phyloP scores from a whole-genome alignment of 1,140 invertebrate species.

The Drosophila trapezifrons region DNA sequence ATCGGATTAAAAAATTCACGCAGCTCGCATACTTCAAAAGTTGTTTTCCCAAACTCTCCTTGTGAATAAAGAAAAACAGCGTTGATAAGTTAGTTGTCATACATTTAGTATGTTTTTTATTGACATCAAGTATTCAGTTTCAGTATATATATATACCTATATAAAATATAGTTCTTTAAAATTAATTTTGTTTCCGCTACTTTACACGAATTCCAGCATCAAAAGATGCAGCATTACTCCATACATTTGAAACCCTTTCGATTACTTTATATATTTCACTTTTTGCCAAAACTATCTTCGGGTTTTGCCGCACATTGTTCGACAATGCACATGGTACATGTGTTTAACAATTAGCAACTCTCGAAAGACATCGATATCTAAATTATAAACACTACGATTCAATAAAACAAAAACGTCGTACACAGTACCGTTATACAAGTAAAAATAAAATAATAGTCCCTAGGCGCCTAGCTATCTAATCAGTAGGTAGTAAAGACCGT shows the following conservation, averaged over 20 bases:
- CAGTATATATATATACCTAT: slow-evolving; percentile 60
- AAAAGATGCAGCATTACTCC: slow-evolving; percentile 40
- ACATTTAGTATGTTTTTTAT: slow-evolving; percentile 80
- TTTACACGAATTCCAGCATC: slow-evolving; percentile 64
- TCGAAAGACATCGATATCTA: slow-evolving; percentile 42
- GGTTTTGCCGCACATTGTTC: slow-evolving; percentile 36
- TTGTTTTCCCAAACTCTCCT: not conserved
- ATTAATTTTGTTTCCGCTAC: slow-evolving; percentile 66
- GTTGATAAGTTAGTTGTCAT: slow-evolving; percentile 14
- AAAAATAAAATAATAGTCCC: slow-evolving; percentile 54
- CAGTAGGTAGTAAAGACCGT: slow-evolving; percentile 58
- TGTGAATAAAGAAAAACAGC: not conserved
- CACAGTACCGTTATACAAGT: slow-evolving; percentile 61
- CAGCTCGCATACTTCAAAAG: too few species aligned
- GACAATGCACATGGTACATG: slow-evolving; percentile 58
- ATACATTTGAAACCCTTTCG: slow-evolving; percentile 28
- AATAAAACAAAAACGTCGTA: slow-evolving; percentile 65
- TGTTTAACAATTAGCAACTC: slow-evolving; percentile 29
- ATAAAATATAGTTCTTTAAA: slow-evolving; percentile 82
- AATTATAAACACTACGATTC: slow-evolving; percentile 44
- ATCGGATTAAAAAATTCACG: too few species aligned
- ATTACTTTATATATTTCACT: slow-evolving; percentile 28
- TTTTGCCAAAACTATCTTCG: slow-evolving; percentile 32
- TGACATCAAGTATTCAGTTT: slow-evolving; percentile 81
- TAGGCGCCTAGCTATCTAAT: slow-evolving; percentile 54